Evolutionary conservation across 2,113 vertebrate genomes (phyloP), one percentile per base, ranked within the genome.

Genomic region (Upupa epops): DNA sequence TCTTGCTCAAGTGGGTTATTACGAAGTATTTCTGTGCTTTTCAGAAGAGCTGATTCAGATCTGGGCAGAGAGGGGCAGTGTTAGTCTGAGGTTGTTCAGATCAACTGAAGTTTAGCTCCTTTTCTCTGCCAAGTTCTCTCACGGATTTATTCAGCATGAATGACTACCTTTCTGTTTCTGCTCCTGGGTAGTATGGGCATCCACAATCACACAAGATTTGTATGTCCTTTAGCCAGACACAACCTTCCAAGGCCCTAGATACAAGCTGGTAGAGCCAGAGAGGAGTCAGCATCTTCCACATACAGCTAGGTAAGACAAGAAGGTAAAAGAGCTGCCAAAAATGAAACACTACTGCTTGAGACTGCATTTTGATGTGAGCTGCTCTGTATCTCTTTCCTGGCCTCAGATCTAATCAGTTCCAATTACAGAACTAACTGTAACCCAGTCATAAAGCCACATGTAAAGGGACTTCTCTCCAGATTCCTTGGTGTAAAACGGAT

Each of bases 311-410:
- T 69, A 93, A 89, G 76, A 64, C 49, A 85, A 80, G 40, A 58
- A 59, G 61, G 65, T 40, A 74, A 60, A 89, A 84, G 51, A 86
- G 63, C 73, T 65, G 76, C 45, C 49, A 81, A 68, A 49, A 74
- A 74, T 51, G 6, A 96, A 95, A 91, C 78, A 94, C 83, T 74
- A 86, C 9, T 54, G 21, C 49, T n/a, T 61, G 52, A 91, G 51
- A 65, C 4, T 46, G 36, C 28, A 37, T 93, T 91, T 93, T 92
- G 77, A 60, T 16, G 32, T 32, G 40, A 95, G 32, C 48, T 74
- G 73, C 54, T 92, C 34, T 58, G 60, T 49, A 52, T 86, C 92
- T 83, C 76, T 83, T 82, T 77, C 32, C 31, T 88, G 73, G 83
- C 86, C 13, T 56, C 12, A 4, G 46, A 86, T 64, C 85, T 95